These are phyloP conservation scores for Globodera rostochiensis DNA, from an alignment of 1,140 invertebrate genomes.

Conservation along the genomic window DNA sequence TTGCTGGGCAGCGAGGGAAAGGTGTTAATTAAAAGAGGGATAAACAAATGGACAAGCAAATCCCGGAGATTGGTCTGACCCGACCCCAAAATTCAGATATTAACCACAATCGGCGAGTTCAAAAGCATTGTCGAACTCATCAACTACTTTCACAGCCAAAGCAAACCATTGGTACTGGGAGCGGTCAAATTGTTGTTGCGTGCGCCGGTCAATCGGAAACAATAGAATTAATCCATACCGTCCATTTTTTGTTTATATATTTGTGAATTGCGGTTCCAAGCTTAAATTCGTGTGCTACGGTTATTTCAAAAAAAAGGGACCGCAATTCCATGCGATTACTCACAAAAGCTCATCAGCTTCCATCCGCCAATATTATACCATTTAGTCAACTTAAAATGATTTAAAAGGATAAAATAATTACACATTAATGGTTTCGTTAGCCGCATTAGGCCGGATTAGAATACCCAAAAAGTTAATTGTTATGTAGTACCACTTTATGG, in stretches of 20 bases:
- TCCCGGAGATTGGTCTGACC: background rate
- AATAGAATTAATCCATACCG: background rate
- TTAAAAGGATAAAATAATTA: too few species aligned
- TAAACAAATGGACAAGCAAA: background rate
- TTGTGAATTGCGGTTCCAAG: background rate
- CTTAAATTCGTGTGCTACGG: background rate
- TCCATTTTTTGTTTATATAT: background rate
- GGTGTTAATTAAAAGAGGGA: background rate
- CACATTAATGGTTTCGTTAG: too few species aligned
- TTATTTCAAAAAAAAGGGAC: background rate
- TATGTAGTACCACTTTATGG: too few species aligned
- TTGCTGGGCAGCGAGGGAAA: conserved; percentile 36
- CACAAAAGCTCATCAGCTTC: background rate
- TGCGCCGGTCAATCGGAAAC: background rate
- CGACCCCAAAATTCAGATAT: background rate
- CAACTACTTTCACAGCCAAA: conserved; percentile 12
- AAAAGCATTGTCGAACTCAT: conserved; percentile 19
- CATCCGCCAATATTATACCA: too few species aligned
- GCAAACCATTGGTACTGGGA: conserved; percentile 8
- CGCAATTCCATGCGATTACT: background rate
- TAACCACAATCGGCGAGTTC: conserved; percentile 23
- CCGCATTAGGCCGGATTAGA: too few species aligned
- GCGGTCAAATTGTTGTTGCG: background rate
- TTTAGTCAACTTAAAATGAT: too few species aligned
- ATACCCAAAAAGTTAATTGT: too few species aligned